A percentile compares a stretch with the other conserved stretches of the same genome.
Conservation (phyloP, 2,888 invertebrate genomes). For the Pomacea canaliculata region DNA sequence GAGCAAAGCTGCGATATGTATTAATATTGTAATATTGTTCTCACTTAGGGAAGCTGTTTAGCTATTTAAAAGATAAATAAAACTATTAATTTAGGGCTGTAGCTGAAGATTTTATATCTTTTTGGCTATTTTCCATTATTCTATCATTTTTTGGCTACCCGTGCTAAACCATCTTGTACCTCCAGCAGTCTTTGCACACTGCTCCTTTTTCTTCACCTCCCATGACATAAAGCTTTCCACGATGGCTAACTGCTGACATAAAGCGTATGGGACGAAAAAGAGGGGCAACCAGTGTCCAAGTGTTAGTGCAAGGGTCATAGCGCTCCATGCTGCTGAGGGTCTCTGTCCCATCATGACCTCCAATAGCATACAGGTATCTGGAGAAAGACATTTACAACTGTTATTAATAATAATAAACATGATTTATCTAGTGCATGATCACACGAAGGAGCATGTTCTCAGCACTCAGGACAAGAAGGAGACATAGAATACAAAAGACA, state of each 20-base stretch:
- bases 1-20: too few relatives aligned
- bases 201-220: constrained; percentile 61
- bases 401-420: not conserved
- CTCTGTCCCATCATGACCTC: constrained; percentile 72
- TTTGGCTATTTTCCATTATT: not conserved
- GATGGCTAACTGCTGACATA: constrained; percentile 58
- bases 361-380: constrained; percentile 72
- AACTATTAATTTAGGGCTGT: not conserved
- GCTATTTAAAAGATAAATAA: not conserved
- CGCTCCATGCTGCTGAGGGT: constrained; percentile 71
- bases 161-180: constrained; percentile 33
- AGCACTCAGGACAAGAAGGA: not conserved
- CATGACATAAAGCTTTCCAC: constrained; percentile 64
- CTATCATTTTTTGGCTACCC: not conserved
- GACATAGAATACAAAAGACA: too few relatives aligned
- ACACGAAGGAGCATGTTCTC: not conserved
- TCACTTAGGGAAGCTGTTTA: not conserved
- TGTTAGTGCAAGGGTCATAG: constrained; percentile 71
- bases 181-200: constrained; percentile 53
- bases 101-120: not conserved
- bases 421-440: too few relatives aligned
- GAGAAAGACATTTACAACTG: constrained; percentile 4
- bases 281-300: constrained; percentile 69
- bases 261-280: constrained; percentile 61
- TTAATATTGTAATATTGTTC: too few relatives aligned